Percentiles rank a stretch among this genome's conserved stretches.
Conservation (phyloP, 2,888 invertebrate genomes). For the Gastrophysa polygoni region DNA sequence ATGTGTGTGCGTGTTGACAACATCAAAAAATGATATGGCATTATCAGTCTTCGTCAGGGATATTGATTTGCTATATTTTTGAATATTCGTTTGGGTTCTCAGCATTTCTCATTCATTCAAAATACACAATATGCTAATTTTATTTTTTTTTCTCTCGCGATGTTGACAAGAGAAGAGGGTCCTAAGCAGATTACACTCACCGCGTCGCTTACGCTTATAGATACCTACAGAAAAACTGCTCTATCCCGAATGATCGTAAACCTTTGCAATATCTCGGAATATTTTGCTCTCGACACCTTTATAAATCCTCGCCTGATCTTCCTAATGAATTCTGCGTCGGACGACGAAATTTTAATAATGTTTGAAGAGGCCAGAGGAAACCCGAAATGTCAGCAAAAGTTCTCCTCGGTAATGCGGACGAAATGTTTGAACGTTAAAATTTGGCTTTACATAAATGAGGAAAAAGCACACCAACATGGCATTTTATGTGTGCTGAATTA, state of each 20-base stretch:
- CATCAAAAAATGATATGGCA: too few species aligned
- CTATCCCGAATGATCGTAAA: neutral
- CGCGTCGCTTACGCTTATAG: too few species aligned
- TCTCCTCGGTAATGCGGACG: slow-evolving; percentile 4
- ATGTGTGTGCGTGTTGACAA: too few species aligned
- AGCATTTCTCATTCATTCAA: too few species aligned
- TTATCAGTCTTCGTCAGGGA: too few species aligned
- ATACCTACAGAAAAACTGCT: neutral
- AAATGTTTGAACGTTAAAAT: slow-evolving; percentile 1
- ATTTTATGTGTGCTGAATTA: neutral
- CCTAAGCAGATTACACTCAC: neutral
- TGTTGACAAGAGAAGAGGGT: neutral
- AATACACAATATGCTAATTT: neutral
- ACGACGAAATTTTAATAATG: slow-evolving; percentile 19
- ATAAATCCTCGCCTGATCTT: neutral
- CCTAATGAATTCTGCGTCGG: slow-evolving; percentile 15
- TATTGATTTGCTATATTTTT: too few species aligned
- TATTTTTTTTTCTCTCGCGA: neutral
- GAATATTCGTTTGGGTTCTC: too few species aligned
- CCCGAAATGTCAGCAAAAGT: slow-evolving; percentile 11
- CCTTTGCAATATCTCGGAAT: neutral
- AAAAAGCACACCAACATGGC: neutral
- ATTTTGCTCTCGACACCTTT: slow-evolving; percentile 1
- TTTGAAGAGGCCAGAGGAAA: slow-evolving; percentile 10
- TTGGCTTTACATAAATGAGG: neutral